Conservation (phyloP, 2,888 invertebrate genomes). For the Noctua fimbriata region DNA sequence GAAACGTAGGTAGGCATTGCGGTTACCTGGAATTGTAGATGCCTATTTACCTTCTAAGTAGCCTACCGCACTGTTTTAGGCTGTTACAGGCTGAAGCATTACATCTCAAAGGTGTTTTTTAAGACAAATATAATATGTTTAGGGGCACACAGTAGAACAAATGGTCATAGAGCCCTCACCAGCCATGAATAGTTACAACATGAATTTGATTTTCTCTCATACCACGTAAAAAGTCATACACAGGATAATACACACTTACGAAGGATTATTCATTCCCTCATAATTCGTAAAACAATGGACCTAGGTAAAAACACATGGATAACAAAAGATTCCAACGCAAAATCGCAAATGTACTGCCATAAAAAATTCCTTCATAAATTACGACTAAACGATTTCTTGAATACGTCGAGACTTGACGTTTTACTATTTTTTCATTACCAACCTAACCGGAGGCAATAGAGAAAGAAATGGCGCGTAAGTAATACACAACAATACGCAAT, state of each 20-base stretch:
- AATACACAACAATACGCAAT: slow-evolving; percentile 61
- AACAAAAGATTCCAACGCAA: slow-evolving; percentile 61
- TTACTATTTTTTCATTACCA: slow-evolving; percentile 61
- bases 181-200: neutral
- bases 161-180: neutral
- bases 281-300: slow-evolving; percentile 60
- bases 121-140: neutral
- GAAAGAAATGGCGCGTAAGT: slow-evolving; percentile 47
- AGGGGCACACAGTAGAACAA: neutral
- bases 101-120: neutral
- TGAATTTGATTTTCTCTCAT: slow-evolving; percentile 1
- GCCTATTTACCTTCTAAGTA: slow-evolving; percentile 6
- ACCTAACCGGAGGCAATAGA: slow-evolving; percentile 44
- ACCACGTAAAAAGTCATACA: slow-evolving; percentile 18
- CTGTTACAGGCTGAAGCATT: neutral
- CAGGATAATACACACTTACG: slow-evolving; percentile 30
- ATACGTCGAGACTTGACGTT: slow-evolving; percentile 53
- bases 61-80: neutral
- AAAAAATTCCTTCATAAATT: slow-evolving; percentile 63
- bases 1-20: neutral
- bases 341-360: slow-evolving; percentile 56
- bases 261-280: slow-evolving; percentile 39
- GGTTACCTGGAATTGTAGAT: slow-evolving; percentile 25
- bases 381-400: slow-evolving; percentile 55
- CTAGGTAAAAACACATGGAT: slow-evolving; percentile 51